phyloP scores from a whole-genome alignment of 2,888 invertebrate genomes.

The Rhaphigaster nebulosa region DNA sequence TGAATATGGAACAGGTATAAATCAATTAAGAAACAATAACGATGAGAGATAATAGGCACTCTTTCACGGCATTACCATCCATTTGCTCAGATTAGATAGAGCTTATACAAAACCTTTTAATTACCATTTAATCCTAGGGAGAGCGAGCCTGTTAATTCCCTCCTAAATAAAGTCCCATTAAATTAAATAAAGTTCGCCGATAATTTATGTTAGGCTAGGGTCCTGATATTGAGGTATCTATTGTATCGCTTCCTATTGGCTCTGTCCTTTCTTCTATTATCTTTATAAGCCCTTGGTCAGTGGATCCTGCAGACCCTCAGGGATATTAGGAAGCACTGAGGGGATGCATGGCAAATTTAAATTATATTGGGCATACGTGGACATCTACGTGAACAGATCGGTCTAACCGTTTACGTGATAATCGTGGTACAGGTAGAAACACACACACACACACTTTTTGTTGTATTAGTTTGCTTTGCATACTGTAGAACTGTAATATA shows the following conservation, averaged over 20 bases:
- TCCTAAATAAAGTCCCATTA: slow-evolving; percentile 12
- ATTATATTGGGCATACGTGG: too few relatives aligned
- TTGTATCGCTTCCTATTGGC: background rate
- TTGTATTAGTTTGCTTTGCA: too few relatives aligned
- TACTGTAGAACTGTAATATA: too few relatives aligned
- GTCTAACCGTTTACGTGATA: too few relatives aligned
- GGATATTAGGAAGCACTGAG: too few relatives aligned
- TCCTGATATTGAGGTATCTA: background rate
- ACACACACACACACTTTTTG: too few relatives aligned
- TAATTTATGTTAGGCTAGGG: background rate
- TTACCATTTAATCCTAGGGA: background rate
- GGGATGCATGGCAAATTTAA: too few relatives aligned
- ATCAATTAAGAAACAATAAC: background rate
- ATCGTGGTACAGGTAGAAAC: too few relatives aligned
- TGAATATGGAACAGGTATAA: background rate
- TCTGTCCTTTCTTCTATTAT: background rate
- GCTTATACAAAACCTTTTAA: slow-evolving; percentile 18
- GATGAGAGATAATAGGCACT: background rate
- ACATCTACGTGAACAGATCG: too few relatives aligned
- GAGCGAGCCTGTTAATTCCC: background rate
- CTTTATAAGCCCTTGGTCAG: background rate
- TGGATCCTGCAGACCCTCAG: too few relatives aligned
- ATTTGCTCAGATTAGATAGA: slow-evolving; percentile 3
- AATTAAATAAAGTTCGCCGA: slow-evolving; percentile 6
- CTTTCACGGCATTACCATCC: background rate